Percentiles rank a stretch among this genome's conserved stretches.
phyloP scores from a whole-genome alignment of 2,888 invertebrate genomes.

The Sympetrum striolatum region DNA sequence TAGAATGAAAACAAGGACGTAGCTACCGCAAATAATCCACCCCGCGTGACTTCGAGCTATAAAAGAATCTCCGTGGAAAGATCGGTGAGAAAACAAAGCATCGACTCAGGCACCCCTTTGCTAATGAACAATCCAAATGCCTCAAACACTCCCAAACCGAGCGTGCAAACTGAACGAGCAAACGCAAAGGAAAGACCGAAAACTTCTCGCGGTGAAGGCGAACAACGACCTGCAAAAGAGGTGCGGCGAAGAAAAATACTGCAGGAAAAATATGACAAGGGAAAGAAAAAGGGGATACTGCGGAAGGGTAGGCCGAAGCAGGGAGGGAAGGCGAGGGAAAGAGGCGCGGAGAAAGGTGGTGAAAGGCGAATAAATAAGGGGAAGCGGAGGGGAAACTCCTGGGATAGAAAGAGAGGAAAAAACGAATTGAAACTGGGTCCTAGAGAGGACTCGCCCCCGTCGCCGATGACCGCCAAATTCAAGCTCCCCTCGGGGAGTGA shows the following conservation, averaged over 20 bases:
- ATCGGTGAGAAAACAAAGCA: no score
- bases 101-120: no score
- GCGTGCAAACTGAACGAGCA: no score
- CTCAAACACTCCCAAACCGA: no score
- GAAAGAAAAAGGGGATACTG: background rate
- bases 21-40: no score
- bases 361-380: background rate
- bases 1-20: no score
- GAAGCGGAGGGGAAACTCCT: background rate
- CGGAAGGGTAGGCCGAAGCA: background rate
- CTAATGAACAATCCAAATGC: no score
- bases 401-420: background rate
- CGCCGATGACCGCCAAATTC: background rate
- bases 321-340: background rate
- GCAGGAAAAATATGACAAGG: background rate
- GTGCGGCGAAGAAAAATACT: background rate
- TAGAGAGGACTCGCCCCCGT: background rate
- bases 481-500: background rate
- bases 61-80: no score
- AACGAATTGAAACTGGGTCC: background rate
- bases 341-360: background rate
- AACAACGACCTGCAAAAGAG: no score
- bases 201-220: no score
- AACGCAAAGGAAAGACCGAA: no score
- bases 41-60: no score